Base-by-base conservation (phyloP, 2,888 invertebrate species). In the Onchidella celtica region DNA sequence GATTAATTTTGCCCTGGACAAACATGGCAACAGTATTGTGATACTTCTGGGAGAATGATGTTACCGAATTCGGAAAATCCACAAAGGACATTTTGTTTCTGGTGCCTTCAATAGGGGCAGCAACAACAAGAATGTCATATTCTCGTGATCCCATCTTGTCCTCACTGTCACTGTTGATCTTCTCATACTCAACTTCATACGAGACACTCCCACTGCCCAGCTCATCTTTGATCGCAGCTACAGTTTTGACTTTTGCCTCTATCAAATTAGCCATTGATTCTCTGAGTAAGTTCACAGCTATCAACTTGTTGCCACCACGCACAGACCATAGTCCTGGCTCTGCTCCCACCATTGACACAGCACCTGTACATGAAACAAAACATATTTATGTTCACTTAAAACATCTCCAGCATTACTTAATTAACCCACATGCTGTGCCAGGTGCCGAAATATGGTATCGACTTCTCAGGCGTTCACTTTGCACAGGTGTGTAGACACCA, bases 71-170 rank as follows among this genome's bases (percentile, higher is more conserved):
- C 21, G 92, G 89, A 91, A 94, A 94, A 70, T 92, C 94, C 70
- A 91, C 91, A 88, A 81, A 81, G 40, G 61, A 38, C 24, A 81
- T 70, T 55, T 81, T 76, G 32, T 63, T 40, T 47, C 36, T 76
- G 24, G 65, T 75, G 4, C 78, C 81, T 55, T 59, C 63, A 2
- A 84, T 11, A 0, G 95, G 95, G 38, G 94, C 90, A 24, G 95
- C 95, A 27, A 95, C 85, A 65, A 95, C 94, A 1, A 95, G 94
- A 80, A 94, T 93, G 86, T 95, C 95, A 87, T 95, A 95, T 80
- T 89, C 89, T 57, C 77, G 79, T 36, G 79, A 80, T 6, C 75
- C 81, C 21, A 66, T 83, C 36, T 74, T 68, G 2, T 68, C 70
- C 4, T 75, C 65, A 32, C 70, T 63, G 1, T 77, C 76, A 11